A percentile compares a stretch with the other conserved stretches of the same genome.
Evolutionary conservation across 2,113 vertebrate species (phyloP).

Genomic region (Gavia stellata): DNA sequence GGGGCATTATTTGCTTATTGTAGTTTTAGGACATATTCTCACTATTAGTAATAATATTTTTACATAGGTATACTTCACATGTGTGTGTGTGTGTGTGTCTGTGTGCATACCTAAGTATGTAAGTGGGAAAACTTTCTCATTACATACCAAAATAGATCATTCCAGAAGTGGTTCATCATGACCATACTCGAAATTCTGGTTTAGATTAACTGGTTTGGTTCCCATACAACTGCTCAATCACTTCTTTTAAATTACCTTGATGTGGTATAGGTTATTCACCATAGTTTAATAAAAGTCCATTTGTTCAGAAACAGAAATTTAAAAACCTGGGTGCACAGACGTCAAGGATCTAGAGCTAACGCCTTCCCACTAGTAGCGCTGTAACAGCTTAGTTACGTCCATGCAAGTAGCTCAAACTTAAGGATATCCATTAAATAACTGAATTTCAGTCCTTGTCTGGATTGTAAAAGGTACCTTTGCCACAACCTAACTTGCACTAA

Average conservation of each 20-base stretch:
- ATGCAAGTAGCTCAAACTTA: background rate
- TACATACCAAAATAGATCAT: background rate
- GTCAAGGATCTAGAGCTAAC: background rate
- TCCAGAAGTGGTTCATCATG: background rate
- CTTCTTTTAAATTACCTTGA: conserved; percentile 10
- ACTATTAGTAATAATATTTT: background rate
- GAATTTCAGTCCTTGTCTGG: background rate
- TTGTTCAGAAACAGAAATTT: background rate
- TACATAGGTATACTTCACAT: background rate
- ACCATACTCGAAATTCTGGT: conserved; percentile 8
- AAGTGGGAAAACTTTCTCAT: background rate
- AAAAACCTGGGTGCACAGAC: background rate
- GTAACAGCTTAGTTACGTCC: background rate
- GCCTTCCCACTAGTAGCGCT: background rate
- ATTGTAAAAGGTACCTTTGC: background rate
- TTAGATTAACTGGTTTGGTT: conserved; percentile 3
- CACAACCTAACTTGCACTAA: background rate
- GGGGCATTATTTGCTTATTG: background rate
- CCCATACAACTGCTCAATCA: conserved; percentile 24
- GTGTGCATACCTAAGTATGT: background rate
- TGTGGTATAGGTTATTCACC: background rate
- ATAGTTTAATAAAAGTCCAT: background rate
- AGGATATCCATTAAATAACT: background rate
- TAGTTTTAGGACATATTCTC: background rate
- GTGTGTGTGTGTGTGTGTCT: background rate